phyloP scores from a whole-genome alignment of 2,888 invertebrate species.

The Orchesellides sinensis region DNA sequence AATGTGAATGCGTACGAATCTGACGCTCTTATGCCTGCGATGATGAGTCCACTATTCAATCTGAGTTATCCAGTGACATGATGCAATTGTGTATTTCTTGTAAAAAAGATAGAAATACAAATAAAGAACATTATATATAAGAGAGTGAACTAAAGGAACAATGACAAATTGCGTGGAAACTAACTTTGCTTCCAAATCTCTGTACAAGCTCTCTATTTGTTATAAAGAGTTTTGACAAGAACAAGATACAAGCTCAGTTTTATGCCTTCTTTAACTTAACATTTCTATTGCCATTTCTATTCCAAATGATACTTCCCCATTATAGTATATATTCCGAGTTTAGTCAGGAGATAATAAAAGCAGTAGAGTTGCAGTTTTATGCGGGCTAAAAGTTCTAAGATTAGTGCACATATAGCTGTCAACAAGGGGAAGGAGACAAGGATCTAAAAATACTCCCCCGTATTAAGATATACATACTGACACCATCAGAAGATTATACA shows the following conservation, averaged over 20 bases:
- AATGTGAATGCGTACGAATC: no score
- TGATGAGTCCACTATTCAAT: no score
- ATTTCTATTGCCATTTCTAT: not conserved
- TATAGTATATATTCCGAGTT: no score
- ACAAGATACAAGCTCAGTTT: conserved; percentile 22
- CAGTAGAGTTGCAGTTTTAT: not conserved
- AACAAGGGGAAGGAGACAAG: conserved; percentile 39
- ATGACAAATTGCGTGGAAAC: conserved; percentile 60
- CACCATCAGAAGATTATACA: no score
- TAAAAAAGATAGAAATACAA: no score
- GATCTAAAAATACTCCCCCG: conserved; percentile 43
- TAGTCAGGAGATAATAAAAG: no score
- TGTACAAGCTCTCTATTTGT: not conserved
- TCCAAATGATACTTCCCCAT: no score
- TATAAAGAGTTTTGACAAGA: conserved; percentile 3
- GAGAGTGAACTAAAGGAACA: no score
- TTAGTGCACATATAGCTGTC: conserved; percentile 37
- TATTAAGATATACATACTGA: not conserved
- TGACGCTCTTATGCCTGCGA: no score
- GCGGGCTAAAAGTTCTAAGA: not conserved
- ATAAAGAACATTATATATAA: no score
- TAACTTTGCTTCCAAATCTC: conserved; percentile 10
- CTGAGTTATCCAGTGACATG: no score
- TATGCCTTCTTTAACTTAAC: conserved; percentile 9
- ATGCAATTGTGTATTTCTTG: no score